These are phyloP conservation scores for Schizopygopsis malacanthus DNA, from an alignment of 2,797 vertebrate species.

Conservation along the genomic window DNA sequence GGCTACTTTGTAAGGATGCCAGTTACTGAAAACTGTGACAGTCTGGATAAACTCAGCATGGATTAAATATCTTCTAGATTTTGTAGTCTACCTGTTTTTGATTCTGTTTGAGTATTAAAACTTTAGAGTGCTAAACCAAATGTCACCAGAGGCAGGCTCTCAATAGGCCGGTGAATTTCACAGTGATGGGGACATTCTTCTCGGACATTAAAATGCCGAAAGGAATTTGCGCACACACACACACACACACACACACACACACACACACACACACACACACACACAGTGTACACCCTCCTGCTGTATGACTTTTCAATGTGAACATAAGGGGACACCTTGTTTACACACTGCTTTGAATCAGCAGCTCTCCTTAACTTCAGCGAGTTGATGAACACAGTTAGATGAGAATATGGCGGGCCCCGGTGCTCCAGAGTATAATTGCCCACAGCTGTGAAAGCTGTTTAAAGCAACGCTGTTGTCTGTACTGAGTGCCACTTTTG, in stretches of 20 bases:
- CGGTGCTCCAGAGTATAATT: conserved; percentile 52
- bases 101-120: conserved; percentile 26
- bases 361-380: conserved; percentile 41
- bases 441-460: conserved; percentile 58
- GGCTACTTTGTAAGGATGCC: conserved; percentile 17
- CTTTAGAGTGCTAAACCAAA: neutral
- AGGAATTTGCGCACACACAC: neutral
- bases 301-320: conserved; percentile 31
- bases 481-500: conserved; percentile 61
- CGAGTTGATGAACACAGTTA: conserved; percentile 46
- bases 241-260: no score
- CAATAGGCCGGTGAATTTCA: neutral
- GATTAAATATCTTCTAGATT: conserved; percentile 3
- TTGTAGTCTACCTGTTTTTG: neutral
- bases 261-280: no score
- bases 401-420: conserved; percentile 29
- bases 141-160: neutral
- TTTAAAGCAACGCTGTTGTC: conserved; percentile 55
- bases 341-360: conserved; percentile 41
- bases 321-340: conserved; percentile 34
- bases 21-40: conserved; percentile 21
- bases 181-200: neutral
- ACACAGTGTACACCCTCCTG: neutral
- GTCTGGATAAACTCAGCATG: conserved; percentile 27
- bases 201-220: conserved; percentile 9